Percentiles rank a stretch among this genome's conserved stretches.
Evolutionary conservation across 2,888 invertebrate genomes (phyloP).

Genomic region (Lithophane socia): DNA sequence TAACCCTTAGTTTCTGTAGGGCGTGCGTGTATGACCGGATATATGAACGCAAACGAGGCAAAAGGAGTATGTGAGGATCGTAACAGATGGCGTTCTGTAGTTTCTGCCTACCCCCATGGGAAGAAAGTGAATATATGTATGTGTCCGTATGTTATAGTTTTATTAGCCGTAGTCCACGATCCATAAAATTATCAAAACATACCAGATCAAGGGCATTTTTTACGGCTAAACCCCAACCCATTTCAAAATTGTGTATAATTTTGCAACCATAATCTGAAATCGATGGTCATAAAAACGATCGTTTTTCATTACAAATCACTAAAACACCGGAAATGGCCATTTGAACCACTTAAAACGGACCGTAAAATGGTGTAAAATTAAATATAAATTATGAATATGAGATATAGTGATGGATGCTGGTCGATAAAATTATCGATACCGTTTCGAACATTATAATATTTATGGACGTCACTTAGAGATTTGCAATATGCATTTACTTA

Average conservation of each 20-base stretch:
- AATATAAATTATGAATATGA: conserved; percentile 66
- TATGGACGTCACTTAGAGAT: not conserved
- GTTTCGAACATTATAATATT: not conserved
- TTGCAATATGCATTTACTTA: not conserved
- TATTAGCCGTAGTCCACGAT: not conserved
- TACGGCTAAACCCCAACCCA: conserved; percentile 30
- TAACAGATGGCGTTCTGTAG: no score
- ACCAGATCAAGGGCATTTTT: conserved; percentile 24
- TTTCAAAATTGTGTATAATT: conserved; percentile 54
- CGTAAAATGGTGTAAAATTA: conserved; percentile 71
- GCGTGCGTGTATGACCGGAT: no score
- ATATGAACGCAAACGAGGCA: no score
- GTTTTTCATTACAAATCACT: conserved; percentile 58
- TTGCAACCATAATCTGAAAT: conserved; percentile 62
- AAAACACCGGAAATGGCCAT: conserved; percentile 68
- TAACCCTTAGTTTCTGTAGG: no score
- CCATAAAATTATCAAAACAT: conserved; percentile 24
- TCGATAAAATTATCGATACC: conserved; percentile 37
- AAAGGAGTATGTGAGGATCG: no score
- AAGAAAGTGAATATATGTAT: no score
- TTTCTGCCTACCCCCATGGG: no score
- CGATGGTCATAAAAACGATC: conserved; percentile 61
- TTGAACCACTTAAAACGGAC: conserved; percentile 67
- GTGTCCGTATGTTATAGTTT: not conserved
- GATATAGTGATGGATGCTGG: conserved; percentile 56